Base-by-base conservation (phyloP, 2,888 invertebrate genomes). In the Meteorus cinctellus region DNA sequence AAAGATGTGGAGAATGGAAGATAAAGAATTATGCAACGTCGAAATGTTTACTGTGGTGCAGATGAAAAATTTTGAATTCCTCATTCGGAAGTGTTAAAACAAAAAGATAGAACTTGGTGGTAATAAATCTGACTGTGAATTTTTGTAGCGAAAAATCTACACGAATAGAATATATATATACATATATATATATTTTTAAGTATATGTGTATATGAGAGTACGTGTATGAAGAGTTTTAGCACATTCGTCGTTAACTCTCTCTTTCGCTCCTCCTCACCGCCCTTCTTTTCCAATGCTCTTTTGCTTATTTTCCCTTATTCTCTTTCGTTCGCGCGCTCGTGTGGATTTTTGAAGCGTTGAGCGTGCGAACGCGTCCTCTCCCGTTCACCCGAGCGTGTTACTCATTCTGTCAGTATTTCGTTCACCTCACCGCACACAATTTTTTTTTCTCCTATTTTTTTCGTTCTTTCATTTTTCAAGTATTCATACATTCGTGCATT, bases 381-480 rank as follows among this genome's bases (percentile, higher is more conserved):
- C 24, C 65, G 19, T 70, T 63, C 69, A 75, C 27, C 68, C 60
- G 69, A 67, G 74, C 69, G 70, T 55, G 19, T 75, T 69, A 27
- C 70, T 70, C 74, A 75, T 75, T 63, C 69, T 75, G 74, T 63
- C 74, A 75, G 74, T 75, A 62, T 36, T 70, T 75, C 70, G 19
- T 8, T 75, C 69, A 75, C 65, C 65, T 63, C 63, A 68, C 36
- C 36, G 63, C 60, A 62, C 74, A 75, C 69, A 70, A 63, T 75
- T 75, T 75, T 74, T 34, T 69, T 62, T 67, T 36, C n/a, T 24
- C 48, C 66, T 41, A 12, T 12, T 41, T 8, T 12, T 41, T 41
- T 41, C 24, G 34, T 8, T 34, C 34, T 41, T 41, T 12, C 12
- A 12, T 41, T 12, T 41, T 41, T 41, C 41, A 41, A 41, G 41